Conservation (phyloP, 2,888 invertebrate species). For the Lingula anatina region DNA sequence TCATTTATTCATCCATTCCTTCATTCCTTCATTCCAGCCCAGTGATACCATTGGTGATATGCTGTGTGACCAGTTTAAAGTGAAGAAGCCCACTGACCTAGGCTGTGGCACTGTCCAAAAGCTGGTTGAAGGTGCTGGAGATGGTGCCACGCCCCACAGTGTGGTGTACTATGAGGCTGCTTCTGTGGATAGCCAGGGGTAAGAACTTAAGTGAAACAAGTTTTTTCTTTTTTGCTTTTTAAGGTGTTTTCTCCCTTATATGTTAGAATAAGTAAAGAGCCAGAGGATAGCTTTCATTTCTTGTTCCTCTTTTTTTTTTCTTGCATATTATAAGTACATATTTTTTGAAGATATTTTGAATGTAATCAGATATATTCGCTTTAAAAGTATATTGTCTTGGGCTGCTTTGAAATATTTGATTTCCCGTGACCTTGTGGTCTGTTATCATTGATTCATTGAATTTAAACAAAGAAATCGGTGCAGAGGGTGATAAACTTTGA, state of each 20-base stretch:
- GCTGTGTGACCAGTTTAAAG: conserved; percentile 37
- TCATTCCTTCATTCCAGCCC: conserved; percentile 15
- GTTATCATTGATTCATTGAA: too few relatives aligned
- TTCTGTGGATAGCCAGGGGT: conserved; percentile 19
- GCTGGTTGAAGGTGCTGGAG: conserved; percentile 8
- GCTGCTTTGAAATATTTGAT: too few relatives aligned
- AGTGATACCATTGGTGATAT: conserved; percentile 27
- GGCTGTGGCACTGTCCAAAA: conserved; percentile 34
- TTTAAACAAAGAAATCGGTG: too few relatives aligned
- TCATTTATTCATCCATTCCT: not conserved
- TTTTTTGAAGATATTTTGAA: too few relatives aligned
- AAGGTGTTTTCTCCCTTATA: not conserved
- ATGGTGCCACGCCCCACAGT: not conserved
- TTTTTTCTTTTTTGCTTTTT: too few relatives aligned
- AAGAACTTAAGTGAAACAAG: not conserved
- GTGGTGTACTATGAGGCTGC: conserved; percentile 8
- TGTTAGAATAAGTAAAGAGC: not conserved
- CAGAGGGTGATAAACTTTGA: too few relatives aligned
- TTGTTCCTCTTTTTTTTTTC: too few relatives aligned
- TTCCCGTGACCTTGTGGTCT: too few relatives aligned
- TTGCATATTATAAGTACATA: too few relatives aligned
- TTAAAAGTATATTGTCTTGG: too few relatives aligned
- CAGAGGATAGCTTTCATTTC: too few relatives aligned
- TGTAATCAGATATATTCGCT: too few relatives aligned
- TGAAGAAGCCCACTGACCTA: conserved; percentile 31